Conservation (phyloP, 2,113 vertebrate genomes). For the Hippopotamus amphibius region DNA sequence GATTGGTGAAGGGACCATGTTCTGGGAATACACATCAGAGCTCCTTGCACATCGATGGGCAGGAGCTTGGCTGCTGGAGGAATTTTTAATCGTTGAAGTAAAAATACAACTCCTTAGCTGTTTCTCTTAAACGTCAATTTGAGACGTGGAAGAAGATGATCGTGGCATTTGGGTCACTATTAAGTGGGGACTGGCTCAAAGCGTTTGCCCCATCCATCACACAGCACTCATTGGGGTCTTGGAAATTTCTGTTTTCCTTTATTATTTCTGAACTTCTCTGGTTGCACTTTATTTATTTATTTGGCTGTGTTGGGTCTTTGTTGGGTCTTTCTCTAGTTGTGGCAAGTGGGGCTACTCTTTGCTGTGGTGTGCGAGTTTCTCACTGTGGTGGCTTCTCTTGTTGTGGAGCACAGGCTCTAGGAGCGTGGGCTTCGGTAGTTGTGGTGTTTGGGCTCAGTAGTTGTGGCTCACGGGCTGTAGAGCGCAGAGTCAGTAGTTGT, state of each 20-base stretch:
- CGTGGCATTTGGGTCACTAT: background rate
- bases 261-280: background rate
- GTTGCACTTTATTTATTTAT: too few species aligned
- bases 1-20: rapidly evolving
- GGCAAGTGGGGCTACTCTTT: too few species aligned
- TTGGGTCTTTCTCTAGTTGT: too few species aligned
- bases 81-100: background rate
- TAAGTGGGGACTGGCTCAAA: background rate
- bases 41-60: background rate
- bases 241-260: background rate
- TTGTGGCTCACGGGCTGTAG: too few species aligned
- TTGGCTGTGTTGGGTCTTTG: too few species aligned
- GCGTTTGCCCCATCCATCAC: background rate
- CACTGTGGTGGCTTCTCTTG: too few species aligned
- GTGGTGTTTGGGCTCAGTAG: too few species aligned
- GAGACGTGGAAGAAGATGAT: background rate
- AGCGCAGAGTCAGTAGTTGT: too few species aligned
- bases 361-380: too few species aligned
- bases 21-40: too few species aligned
- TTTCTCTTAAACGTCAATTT: background rate
- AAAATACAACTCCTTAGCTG: background rate
- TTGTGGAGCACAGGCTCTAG: too few species aligned
- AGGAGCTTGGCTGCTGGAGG: background rate
- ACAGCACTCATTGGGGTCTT: background rate
- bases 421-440: too few species aligned